A percentile compares a stretch with the other conserved stretches of the same genome.
Evolutionary conservation across 2,888 invertebrate genomes (phyloP).

Genomic region (Oxytorus armatus): DNA sequence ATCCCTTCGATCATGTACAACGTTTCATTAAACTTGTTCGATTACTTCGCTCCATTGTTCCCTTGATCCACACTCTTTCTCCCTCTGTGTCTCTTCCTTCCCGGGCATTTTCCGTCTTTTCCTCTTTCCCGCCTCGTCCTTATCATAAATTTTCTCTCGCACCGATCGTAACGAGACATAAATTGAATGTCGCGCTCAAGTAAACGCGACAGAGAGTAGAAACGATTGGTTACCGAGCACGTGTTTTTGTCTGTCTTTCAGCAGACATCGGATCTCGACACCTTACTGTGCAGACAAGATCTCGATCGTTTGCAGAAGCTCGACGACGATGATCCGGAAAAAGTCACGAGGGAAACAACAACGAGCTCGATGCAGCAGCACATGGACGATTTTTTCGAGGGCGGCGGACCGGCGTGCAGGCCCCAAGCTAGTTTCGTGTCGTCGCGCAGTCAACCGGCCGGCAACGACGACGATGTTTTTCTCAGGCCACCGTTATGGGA

Average conservation of each 20-base stretch:
- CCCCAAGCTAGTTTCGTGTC: conserved; percentile 86
- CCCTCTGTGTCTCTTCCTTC: no score
- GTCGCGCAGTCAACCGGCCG: conserved; percentile 85
- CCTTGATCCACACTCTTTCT: background rate
- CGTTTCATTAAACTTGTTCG: conserved; percentile 5
- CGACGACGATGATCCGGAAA: conserved; percentile 86
- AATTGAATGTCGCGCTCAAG: conserved; percentile 23
- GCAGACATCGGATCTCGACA: conserved; percentile 92
- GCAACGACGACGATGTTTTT: conserved; percentile 92
- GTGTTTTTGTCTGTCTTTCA: no score
- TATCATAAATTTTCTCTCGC: no score
- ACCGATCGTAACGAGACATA: background rate
- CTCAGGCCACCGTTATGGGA: conserved; percentile 96
- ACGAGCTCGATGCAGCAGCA: conserved; percentile 86
- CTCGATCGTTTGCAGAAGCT: conserved; percentile 88
- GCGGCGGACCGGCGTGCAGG: conserved; percentile 76
- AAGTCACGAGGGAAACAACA: conserved; percentile 84
- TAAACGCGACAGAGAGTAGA: no score
- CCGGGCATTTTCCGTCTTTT: no score
- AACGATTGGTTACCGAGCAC: no score
- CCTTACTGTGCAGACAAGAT: conserved; percentile 91
- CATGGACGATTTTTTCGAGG: conserved; percentile 90
- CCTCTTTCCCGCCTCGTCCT: background rate
- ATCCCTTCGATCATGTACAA: no score
- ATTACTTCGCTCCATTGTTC: background rate